A percentile compares a stretch with the other conserved stretches of the same genome.
Evolutionary conservation across 2,888 invertebrate species (phyloP).

Genomic region (Oscheius sp.): DNA sequence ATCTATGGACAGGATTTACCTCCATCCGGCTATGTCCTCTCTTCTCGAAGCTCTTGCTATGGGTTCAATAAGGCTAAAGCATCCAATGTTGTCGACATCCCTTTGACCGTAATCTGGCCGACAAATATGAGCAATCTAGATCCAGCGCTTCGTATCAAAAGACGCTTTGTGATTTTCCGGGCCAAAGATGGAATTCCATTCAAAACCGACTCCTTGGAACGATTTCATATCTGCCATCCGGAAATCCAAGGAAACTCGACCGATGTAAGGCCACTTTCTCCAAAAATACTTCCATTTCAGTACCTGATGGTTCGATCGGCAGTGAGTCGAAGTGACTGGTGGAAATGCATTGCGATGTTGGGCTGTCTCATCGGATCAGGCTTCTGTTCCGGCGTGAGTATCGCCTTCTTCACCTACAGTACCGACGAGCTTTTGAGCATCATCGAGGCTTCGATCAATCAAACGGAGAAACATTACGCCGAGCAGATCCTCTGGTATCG

Average conservation of each 20-base stretch:
- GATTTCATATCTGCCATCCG: conserved; percentile 6
- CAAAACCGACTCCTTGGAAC: not conserved
- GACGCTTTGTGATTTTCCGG: not conserved
- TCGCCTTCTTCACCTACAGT: conserved; percentile 22
- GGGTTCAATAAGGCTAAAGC: too few relatives aligned
- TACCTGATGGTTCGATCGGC: not conserved
- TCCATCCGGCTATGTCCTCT: not conserved
- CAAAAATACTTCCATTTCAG: not conserved
- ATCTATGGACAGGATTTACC: conserved; percentile 5
- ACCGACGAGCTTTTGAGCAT: conserved; percentile 6
- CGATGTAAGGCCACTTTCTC: not conserved
- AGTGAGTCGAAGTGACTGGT: not conserved
- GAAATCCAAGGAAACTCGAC: not conserved
- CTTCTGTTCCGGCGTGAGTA: conserved; percentile 7
- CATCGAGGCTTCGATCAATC: conserved; percentile 1
- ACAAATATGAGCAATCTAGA: not conserved
- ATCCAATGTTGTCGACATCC: not conserved
- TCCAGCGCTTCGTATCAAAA: not conserved
- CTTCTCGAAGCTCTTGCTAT: conserved; percentile 1
- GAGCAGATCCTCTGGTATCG: conserved; percentile 2
- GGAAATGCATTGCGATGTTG: not conserved
- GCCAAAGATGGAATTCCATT: conserved; percentile 6
- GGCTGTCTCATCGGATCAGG: not conserved
- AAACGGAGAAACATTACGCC: conserved; percentile 1
- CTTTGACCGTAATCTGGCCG: not conserved